Conservation (phyloP, 2,113 vertebrate genomes). For the Mastomys natalensis region DNA sequence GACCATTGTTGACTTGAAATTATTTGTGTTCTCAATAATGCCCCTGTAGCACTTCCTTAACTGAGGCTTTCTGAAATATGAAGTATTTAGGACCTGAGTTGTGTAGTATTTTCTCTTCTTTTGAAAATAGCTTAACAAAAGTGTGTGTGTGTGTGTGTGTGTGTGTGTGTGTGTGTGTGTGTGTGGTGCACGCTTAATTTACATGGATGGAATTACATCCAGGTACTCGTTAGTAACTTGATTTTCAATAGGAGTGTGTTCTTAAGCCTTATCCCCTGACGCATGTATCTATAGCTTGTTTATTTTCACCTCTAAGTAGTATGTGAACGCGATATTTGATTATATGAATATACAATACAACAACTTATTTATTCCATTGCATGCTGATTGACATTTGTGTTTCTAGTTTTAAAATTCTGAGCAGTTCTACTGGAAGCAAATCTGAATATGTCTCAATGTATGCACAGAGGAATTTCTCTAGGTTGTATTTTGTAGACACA, state of each 20-base stretch:
- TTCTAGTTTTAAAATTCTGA: conserved; percentile 29
- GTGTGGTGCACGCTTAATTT: background rate
- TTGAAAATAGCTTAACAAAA: conserved; percentile 2
- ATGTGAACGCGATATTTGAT: conserved; percentile 26
- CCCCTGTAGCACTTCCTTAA: background rate
- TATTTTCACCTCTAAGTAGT: conserved; percentile 32
- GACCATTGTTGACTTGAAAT: background rate
- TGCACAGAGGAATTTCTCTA: background rate
- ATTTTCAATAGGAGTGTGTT: conserved; percentile 48
- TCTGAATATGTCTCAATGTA: background rate
- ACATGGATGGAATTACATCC: background rate
- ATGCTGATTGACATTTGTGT: conserved; percentile 46
- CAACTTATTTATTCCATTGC: conserved; percentile 52
- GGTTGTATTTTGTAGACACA: conserved; percentile 17
- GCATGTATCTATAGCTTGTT: conserved; percentile 31
- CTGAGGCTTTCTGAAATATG: background rate
- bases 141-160: background rate
- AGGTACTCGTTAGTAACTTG: conserved; percentile 6
- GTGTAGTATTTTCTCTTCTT: background rate
- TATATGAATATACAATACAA: conserved; percentile 30
- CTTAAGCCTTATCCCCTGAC: background rate
- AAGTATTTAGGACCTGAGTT: background rate
- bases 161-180: background rate
- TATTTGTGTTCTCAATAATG: background rate
- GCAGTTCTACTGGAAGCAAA: background rate